These are phyloP conservation scores for Drosophila orena DNA, from an alignment of 1,140 invertebrate genomes.

Conservation along the genomic window DNA sequence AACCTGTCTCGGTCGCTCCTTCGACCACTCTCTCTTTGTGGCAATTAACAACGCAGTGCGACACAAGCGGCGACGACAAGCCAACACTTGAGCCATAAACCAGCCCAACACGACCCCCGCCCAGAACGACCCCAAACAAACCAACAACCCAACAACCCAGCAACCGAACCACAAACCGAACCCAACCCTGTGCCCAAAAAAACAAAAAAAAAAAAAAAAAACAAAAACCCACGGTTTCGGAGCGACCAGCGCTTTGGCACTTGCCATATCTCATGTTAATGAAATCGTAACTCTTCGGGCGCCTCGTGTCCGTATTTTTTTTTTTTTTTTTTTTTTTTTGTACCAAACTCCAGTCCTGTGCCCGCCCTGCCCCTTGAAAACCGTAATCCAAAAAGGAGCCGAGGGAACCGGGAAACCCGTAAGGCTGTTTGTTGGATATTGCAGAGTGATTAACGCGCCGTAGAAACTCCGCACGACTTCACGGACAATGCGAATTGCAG, in stretches of 20 bases:
- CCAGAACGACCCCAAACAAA: conserved; percentile 13
- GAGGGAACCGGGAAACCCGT: conserved; percentile 19
- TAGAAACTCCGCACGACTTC: conserved; percentile 48
- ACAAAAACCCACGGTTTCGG: conserved; percentile 6
- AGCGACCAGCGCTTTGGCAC: conserved; percentile 48
- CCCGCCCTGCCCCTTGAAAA: conserved; percentile 10
- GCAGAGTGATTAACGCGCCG: conserved; percentile 54
- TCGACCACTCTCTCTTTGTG: conserved; percentile 20
- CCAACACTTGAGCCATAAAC: conserved; percentile 78
- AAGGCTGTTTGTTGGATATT: conserved; percentile 36
- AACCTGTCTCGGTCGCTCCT: conserved; percentile 16
- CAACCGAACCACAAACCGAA: neutral
- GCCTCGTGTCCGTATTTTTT: conserved; percentile 72
- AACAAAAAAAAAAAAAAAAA: neutral
- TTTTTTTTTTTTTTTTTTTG: conserved; percentile 70
- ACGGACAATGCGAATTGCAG: conserved; percentile 36
- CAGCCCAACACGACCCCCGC: conserved; percentile 52
- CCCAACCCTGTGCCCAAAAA: neutral
- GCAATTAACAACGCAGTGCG: conserved; percentile 77
- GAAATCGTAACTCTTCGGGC: conserved; percentile 81
- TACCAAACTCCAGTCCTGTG: conserved; percentile 17
- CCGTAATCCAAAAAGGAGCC: conserved; percentile 19
- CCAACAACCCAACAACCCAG: neutral
- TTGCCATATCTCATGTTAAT: conserved; percentile 83
- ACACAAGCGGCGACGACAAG: conserved; percentile 60